Evolutionary conservation across 1,140 invertebrate genomes (phyloP).

Genomic region (Drosophila funebris): DNA sequence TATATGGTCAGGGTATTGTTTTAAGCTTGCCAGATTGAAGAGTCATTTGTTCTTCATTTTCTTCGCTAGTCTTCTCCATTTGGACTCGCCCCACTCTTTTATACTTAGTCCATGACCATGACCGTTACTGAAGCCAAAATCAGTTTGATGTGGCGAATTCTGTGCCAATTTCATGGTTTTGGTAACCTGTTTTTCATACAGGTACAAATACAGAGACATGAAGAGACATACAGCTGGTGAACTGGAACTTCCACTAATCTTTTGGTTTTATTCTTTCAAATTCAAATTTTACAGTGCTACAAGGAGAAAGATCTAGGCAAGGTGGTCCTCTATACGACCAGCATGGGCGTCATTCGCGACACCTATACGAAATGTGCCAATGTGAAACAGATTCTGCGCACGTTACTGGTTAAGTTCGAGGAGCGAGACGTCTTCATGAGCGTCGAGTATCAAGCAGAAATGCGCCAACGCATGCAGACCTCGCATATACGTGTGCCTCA

Average conservation of each 20-base stretch:
- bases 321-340: conserved; percentile 96
- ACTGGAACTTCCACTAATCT: conserved; percentile 58
- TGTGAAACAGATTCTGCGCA: conserved; percentile 96
- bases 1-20: conserved; percentile 38
- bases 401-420: conserved; percentile 95
- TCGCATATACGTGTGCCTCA: conserved; percentile 93
- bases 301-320: conserved; percentile 94
- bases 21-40: conserved; percentile 3
- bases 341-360: conserved; percentile 95
- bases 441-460: conserved; percentile 93
- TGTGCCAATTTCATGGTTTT: conserved; percentile 65
- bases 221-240: conserved; percentile 9
- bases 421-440: conserved; percentile 97
- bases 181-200: conserved; percentile 61
- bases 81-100: conserved; percentile 46
- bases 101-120: conserved; percentile 36
- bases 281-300: conserved; percentile 88
- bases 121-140: conserved; percentile 56
- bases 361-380: conserved; percentile 95
- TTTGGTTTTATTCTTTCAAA: background rate
- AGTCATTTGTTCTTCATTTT: conserved; percentile 19
- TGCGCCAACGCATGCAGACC: conserved; percentile 91
- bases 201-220: background rate
- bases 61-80: conserved; percentile 40
- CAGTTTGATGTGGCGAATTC: conserved; percentile 67